phyloP scores from a whole-genome alignment of 2,888 invertebrate genomes.

The Hecatera dysodea region DNA sequence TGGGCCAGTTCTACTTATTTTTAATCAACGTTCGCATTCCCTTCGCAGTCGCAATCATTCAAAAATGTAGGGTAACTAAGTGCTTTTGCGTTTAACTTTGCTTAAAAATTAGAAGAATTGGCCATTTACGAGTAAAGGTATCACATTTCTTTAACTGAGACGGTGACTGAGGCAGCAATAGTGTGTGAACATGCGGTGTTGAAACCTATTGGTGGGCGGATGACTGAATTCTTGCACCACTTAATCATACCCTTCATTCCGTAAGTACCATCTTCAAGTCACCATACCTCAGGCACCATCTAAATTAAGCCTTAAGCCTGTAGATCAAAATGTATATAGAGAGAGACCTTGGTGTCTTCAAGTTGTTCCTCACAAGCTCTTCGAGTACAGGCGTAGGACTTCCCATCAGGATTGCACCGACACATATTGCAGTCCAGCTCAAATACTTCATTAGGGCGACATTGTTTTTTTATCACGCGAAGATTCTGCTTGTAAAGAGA shows the following conservation, averaged over 20 bases:
- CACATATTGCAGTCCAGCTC: constrained; percentile 91
- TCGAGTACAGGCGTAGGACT: constrained; percentile 89
- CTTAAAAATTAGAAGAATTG: no score
- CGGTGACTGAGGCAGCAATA: no score
- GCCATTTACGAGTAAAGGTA: no score
- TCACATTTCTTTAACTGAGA: neutral
- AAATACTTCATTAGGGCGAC: constrained; percentile 89
- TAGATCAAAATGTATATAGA: neutral
- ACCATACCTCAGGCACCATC: neutral
- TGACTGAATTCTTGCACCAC: neutral
- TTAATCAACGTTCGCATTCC: no score
- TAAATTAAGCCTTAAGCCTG: neutral
- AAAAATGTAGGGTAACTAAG: no score
- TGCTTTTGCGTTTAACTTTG: no score
- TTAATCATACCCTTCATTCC: neutral
- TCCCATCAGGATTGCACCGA: constrained; percentile 89
- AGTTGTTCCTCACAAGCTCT: constrained; percentile 79
- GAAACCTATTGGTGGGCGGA: neutral
- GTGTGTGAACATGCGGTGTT: neutral
- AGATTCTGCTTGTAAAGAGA: constrained; percentile 71
- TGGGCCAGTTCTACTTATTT: no score
- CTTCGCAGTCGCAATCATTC: no score
- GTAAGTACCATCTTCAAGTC: neutral
- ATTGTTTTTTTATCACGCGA: constrained; percentile 77
- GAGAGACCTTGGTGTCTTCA: constrained; percentile 75